Base-by-base conservation (phyloP, 2,888 invertebrate species). In the Cephalotes varians region DNA sequence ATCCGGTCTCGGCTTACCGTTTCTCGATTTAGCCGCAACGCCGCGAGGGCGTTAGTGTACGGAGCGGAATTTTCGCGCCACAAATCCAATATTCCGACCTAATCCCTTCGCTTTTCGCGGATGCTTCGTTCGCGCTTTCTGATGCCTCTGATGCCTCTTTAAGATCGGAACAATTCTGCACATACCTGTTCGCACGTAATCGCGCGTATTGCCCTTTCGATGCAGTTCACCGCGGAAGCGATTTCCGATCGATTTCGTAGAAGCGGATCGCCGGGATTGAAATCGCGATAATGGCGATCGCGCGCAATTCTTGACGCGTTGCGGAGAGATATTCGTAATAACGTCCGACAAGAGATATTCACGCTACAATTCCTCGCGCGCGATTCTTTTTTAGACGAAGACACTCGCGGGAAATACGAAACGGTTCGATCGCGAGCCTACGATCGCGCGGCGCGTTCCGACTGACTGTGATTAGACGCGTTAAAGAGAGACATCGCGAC, bases 41-140 rank as follows among this genome's bases (percentile, higher is more conserved):
- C 34, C 37, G 56, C n/a, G 72, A 58, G 44, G 58, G 28, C 72
- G 72, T 31, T 28, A 72, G 58, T 5, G 72, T 4, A 72, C 58
- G 72, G 72, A 5, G 21, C 62, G n/a, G 2, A 40, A 40, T 4
- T 40, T 25, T 56, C 15, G 25, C 40, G 21, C 12, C 12, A 7
- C 1, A 31, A 67, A 12, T n/a, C n/a, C n/a, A n/a, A n/a, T n/a
- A n/a, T n/a, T n/a, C 10, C 40, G 15, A 25, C 12, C 15, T 18
- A 44, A 34, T 21, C 0, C 1, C 21, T 44, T 65, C 47, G 44
- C 10, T 15, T 65, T 47, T 65, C 10, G 47, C 28, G 7, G 2
- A 65, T 10, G 25, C 6, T 28, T 28, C 0, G 2, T 18, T n/a
- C 51, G 3, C 0, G 10, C 2, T 25, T 40, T 28, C 28, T 12